A percentile compares a stretch with the other conserved stretches of the same genome.
Evolutionary conservation across 2,797 vertebrate species (phyloP).

Genomic region (Sebastolobus alascanus): DNA sequence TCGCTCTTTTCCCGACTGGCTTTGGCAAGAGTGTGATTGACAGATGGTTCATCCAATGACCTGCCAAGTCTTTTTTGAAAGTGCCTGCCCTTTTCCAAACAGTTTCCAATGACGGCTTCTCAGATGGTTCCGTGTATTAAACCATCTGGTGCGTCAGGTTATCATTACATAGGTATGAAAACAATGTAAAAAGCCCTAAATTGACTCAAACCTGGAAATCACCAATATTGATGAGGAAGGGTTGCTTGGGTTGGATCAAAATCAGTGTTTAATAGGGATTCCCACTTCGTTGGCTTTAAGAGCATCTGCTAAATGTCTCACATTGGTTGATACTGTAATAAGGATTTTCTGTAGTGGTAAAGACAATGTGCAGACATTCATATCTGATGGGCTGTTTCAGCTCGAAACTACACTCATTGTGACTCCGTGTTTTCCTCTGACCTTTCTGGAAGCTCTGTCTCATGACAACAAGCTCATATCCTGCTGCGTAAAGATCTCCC

Average conservation of each 20-base stretch:
- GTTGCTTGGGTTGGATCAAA: not conserved
- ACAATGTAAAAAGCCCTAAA: not conserved
- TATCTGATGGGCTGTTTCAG: constrained; percentile 17
- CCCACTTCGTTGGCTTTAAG: not conserved
- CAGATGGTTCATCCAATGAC: not conserved
- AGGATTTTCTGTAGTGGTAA: constrained; percentile 11
- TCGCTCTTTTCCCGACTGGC: too few relatives aligned
- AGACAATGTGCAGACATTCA: not conserved
- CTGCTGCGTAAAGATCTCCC: constrained; percentile 50
- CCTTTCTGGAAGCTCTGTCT: constrained; percentile 59
- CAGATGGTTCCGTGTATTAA: not conserved
- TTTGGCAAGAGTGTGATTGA: too few relatives aligned
- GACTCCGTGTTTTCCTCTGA: constrained; percentile 52
- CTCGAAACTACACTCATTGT: constrained; percentile 6
- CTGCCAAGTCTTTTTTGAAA: not conserved
- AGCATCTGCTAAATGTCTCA: not conserved
- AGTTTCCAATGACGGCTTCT: not conserved
- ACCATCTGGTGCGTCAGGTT: not conserved
- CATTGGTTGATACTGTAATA: not conserved
- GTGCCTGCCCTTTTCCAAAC: not conserved
- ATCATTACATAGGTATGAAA: not conserved
- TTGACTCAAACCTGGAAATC: not conserved
- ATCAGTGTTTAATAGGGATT: not conserved
- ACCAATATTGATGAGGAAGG: not conserved
- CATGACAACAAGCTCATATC: constrained; percentile 39